A percentile compares a stretch with the other conserved stretches of the same genome.
These are phyloP conservation scores for Platypus cylindrus DNA, from an alignment of 2,888 invertebrate genomes.

Conservation along the genomic window DNA sequence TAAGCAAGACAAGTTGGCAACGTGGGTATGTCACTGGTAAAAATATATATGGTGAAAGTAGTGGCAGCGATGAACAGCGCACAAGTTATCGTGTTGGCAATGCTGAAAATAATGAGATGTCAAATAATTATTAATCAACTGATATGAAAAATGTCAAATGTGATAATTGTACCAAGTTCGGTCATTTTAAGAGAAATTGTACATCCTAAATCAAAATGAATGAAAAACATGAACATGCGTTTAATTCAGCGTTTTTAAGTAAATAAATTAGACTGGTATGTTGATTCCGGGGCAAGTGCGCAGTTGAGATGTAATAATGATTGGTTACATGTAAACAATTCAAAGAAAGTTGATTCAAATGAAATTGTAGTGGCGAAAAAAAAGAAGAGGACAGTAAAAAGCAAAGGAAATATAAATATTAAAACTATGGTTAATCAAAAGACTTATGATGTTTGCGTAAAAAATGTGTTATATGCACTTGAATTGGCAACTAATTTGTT, in stretches of 20 bases:
- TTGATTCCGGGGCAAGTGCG: constrained; percentile 22
- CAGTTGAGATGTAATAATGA: constrained; percentile 19
- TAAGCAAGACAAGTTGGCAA: too few relatives aligned
- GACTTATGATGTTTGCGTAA: constrained; percentile 10
- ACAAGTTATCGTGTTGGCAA: too few relatives aligned
- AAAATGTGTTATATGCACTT: constrained; percentile 17
- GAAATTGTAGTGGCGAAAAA: constrained; percentile 15
- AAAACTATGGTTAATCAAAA: constrained; percentile 11
- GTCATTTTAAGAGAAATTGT: too few relatives aligned
- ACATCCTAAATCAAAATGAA: constrained; percentile 7
- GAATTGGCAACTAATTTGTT: constrained; percentile 19
- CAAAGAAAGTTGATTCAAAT: not conserved
- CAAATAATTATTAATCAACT: too few relatives aligned
- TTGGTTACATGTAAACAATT: constrained; percentile 13
- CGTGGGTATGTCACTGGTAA: too few relatives aligned
- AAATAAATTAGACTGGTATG: constrained; percentile 22
- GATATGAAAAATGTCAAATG: too few relatives aligned
- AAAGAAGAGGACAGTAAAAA: constrained; percentile 16
- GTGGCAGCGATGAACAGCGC: too few relatives aligned
- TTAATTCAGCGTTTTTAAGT: constrained; percentile 20
- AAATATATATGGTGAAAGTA: not conserved
- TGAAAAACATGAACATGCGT: constrained; percentile 10
- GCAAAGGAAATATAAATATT: constrained; percentile 17
- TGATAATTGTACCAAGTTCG: too few relatives aligned
- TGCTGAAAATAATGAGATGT: too few relatives aligned